Conservation (phyloP, 2,113 vertebrate species). For the Carlito syrichta region DNA sequence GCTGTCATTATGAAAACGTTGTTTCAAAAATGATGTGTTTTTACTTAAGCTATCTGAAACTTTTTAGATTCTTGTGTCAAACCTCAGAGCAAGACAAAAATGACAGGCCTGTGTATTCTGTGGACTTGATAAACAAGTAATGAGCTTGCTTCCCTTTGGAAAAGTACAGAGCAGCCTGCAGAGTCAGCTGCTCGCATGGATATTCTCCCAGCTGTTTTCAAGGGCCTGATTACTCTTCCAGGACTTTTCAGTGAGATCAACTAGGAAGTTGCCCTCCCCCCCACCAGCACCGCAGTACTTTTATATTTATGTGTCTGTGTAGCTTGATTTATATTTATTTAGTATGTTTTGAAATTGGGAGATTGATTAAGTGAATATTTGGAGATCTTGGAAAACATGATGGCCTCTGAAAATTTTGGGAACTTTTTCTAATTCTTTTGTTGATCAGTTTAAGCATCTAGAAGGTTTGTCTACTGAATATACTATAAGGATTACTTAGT, state of each 20-base stretch:
- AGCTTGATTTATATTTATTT: conserved; percentile 11
- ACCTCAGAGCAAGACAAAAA: conserved; percentile 4
- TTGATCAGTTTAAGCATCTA: neutral
- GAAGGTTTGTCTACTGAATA: conserved; percentile 2
- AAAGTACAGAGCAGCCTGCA: neutral
- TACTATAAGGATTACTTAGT: neutral
- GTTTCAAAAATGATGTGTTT: conserved; percentile 39
- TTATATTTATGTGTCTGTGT: neutral
- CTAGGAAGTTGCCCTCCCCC: neutral
- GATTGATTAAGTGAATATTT: conserved; percentile 7
- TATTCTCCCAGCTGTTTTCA: neutral
- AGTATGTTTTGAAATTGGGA: neutral
- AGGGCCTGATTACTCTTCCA: neutral
- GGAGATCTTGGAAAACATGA: neutral
- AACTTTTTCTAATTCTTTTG: conserved; percentile 5
- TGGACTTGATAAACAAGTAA: neutral
- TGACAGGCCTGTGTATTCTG: neutral
- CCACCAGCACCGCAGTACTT: neutral
- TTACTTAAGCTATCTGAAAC: conserved; percentile 14
- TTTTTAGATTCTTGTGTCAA: neutral
- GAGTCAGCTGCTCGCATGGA: neutral
- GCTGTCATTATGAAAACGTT: neutral
- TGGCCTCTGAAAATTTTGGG: neutral
- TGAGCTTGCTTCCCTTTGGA: conserved; percentile 26
- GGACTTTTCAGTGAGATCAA: neutral